Conservation (phyloP, 2,113 vertebrate species). For the Noturus placidus region DNA sequence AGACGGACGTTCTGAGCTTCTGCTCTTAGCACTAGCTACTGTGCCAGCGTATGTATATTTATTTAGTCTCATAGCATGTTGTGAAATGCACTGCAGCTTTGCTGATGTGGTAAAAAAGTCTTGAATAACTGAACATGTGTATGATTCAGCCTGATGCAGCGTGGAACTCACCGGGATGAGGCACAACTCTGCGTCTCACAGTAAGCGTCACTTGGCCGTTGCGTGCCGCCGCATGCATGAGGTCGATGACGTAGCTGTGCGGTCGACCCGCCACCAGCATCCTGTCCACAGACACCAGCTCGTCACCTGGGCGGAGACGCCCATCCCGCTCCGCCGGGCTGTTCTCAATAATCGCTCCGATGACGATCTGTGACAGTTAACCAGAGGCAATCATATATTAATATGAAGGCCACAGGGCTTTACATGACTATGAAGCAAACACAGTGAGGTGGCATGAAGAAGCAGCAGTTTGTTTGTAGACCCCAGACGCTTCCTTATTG, state of each 20-base stretch:
- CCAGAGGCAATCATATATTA: slow-evolving; percentile 14
- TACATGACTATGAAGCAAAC: slow-evolving; percentile 3
- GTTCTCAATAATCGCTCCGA: slow-evolving; percentile 97
- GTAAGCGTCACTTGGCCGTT: slow-evolving; percentile 97
- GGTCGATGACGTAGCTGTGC: slow-evolving; percentile 97
- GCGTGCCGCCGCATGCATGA: slow-evolving; percentile 96
- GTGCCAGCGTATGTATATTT: background rate
- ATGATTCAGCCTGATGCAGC: background rate
- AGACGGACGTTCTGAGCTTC: background rate
- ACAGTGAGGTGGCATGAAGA: slow-evolving; percentile 1
- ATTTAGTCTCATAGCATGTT: background rate
- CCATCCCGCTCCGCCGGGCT: slow-evolving; percentile 96
- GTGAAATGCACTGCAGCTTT: background rate
- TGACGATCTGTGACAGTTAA: slow-evolving; percentile 85
- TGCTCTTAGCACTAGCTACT: background rate
- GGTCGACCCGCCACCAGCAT: slow-evolving; percentile 95
- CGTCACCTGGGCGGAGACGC: slow-evolving; percentile 91
- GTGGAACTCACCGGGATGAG: slow-evolving; percentile 78
- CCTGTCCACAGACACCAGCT: slow-evolving; percentile 96
- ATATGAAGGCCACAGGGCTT: background rate
- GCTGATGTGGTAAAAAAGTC: background rate
- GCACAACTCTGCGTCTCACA: slow-evolving; percentile 90
- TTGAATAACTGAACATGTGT: background rate
- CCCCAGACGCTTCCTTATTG: slow-evolving; percentile 4
- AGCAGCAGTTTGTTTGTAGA: slow-evolving; percentile 27